Percentiles rank a stretch among this genome's conserved stretches.
Evolutionary conservation across 2,113 vertebrate genomes (phyloP).

Genomic region (Sinocyclocheilus anophthalmus): DNA sequence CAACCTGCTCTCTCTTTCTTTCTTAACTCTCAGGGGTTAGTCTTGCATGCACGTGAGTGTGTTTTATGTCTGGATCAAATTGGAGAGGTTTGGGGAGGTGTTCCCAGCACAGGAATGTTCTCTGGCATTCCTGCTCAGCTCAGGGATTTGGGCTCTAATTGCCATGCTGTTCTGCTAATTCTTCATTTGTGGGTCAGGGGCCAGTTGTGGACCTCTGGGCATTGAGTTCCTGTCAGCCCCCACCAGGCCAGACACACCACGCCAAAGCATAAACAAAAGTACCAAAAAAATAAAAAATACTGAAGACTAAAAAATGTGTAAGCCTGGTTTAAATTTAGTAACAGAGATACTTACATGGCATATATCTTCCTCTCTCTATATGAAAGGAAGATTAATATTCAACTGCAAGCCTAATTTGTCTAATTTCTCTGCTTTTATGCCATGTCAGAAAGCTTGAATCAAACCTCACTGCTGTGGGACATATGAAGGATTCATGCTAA

Average conservation of each 20-base stretch:
- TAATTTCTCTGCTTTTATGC: not conserved
- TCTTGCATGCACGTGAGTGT: not conserved
- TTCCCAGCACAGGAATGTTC: constrained; percentile 39
- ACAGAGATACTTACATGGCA: not conserved
- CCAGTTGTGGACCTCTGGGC: constrained; percentile 56
- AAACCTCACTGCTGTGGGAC: not conserved
- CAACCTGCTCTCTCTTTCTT: not conserved
- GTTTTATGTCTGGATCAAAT: constrained; percentile 39
- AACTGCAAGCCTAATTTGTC: not conserved
- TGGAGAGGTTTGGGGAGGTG: constrained; percentile 8
- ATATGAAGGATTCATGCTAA: constrained; percentile 20
- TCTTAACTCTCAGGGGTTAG: not conserved
- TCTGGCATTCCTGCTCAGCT: constrained; percentile 46
- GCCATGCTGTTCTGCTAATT: constrained; percentile 62
- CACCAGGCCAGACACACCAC: not conserved
- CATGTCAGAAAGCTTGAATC: not conserved
- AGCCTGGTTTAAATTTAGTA: not conserved
- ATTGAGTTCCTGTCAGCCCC: constrained; percentile 11
- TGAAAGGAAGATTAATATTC: not conserved
- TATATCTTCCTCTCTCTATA: not conserved
- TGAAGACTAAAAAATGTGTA: not conserved
- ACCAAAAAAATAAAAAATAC: not conserved
- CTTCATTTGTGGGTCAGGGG: constrained; percentile 65
- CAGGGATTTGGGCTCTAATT: constrained; percentile 63
- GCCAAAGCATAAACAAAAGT: not conserved